Evolutionary conservation across 2,797 vertebrate species (phyloP).

Genomic region (Sebastes wilsoni): DNA sequence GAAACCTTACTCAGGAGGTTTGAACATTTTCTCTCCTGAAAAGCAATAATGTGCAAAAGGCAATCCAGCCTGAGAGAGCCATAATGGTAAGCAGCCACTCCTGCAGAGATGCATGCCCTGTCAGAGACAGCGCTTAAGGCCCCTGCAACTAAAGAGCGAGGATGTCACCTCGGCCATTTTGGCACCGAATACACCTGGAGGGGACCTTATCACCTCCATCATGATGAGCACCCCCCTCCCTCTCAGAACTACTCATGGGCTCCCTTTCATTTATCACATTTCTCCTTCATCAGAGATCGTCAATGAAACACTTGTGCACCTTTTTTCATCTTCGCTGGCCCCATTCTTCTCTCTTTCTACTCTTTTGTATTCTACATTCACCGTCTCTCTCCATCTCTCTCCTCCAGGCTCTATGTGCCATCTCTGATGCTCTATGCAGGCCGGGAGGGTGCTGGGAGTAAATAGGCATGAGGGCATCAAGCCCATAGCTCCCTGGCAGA

Average conservation of each 20-base stretch:
- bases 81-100: conserved; percentile 56
- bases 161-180: conserved; percentile 29
- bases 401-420: conserved; percentile 51
- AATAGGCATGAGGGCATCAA: conserved; percentile 63
- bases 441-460: conserved; percentile 54
- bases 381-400: conserved; percentile 45
- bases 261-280: conserved; percentile 43
- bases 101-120: conserved; percentile 47
- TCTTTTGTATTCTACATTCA: conserved; percentile 58
- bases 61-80: conserved; percentile 39
- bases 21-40: conserved; percentile 23
- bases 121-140: conserved; percentile 39
- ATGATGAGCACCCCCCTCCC: conserved; percentile 6
- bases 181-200: conserved; percentile 27
- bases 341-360: conserved; percentile 27
- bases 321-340: conserved; percentile 25
- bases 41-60: conserved; percentile 29
- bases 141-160: conserved; percentile 8
- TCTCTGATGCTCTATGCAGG: conserved; percentile 45
- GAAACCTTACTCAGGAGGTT: neutral
- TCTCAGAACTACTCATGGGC: conserved; percentile 13
- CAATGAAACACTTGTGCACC: conserved; percentile 21
- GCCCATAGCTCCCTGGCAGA: conserved; percentile 41
- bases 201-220: conserved; percentile 39
- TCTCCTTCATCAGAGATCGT: conserved; percentile 41